Evolutionary conservation across 1,140 invertebrate genomes (phyloP).

Genomic region (Ctenoplectra terminalis): DNA sequence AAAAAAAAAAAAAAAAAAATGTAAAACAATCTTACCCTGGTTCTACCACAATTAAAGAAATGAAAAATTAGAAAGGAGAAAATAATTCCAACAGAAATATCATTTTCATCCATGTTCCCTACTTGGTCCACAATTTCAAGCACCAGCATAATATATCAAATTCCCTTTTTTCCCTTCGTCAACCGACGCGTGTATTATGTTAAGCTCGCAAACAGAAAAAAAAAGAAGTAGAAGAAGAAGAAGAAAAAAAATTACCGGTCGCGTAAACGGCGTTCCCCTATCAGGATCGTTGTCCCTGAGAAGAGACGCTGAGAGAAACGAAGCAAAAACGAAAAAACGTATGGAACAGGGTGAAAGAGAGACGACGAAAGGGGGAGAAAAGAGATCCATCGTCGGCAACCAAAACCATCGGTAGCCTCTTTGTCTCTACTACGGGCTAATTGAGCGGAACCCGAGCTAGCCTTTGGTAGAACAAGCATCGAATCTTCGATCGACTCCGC

Average conservation of each 20-base stretch:
- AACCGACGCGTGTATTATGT: background rate
- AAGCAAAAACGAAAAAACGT: background rate
- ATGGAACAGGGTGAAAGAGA: background rate
- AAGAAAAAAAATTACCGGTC: slow-evolving; percentile 9
- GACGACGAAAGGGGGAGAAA: background rate
- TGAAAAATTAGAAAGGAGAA: too few relatives aligned
- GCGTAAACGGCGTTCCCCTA: slow-evolving; percentile 8
- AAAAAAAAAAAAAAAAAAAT: background rate
- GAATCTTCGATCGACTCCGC: slow-evolving; percentile 12
- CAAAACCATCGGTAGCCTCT: slow-evolving; percentile 62
- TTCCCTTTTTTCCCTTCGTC: background rate
- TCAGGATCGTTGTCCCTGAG: slow-evolving; percentile 13
- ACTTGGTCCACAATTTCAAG: background rate
- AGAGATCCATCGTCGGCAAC: slow-evolving; percentile 28
- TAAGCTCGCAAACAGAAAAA: background rate
- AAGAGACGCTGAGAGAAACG: background rate
- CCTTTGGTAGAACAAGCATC: slow-evolving; percentile 43
- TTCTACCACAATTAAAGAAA: too few relatives aligned
- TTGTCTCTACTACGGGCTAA: slow-evolving; percentile 64
- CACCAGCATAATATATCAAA: slow-evolving; percentile 12
- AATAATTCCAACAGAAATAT: background rate
- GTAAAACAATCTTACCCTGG: background rate
- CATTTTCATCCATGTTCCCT: background rate
- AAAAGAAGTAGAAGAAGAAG: too few relatives aligned
- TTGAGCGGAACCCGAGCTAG: slow-evolving; percentile 55